These are phyloP conservation scores for Drosophila flavopinicola DNA, from an alignment of 2,888 invertebrate genomes.

Conservation along the genomic window DNA sequence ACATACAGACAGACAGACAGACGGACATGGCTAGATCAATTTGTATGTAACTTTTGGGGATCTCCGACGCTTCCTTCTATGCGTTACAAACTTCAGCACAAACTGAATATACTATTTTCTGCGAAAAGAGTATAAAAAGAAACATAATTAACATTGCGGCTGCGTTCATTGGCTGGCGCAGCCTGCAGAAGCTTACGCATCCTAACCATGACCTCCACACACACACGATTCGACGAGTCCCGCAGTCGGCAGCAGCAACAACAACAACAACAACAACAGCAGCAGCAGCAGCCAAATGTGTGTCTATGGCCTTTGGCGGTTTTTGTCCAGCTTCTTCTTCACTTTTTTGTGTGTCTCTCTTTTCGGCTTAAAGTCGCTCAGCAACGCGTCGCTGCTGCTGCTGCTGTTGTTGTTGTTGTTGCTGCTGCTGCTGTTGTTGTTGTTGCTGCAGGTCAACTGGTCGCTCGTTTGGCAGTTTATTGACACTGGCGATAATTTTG, in stretches of 20 bases:
- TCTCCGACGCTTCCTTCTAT: too few species aligned
- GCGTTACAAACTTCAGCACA: too few species aligned
- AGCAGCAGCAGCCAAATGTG: conserved; percentile 32
- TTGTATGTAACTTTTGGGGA: too few species aligned
- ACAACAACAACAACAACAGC: too few species aligned
- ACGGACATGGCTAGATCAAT: too few species aligned
- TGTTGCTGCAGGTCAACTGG: conserved; percentile 41
- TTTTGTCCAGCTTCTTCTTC: background rate
- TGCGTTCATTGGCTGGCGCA: conserved; percentile 60
- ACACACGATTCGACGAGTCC: conserved; percentile 2
- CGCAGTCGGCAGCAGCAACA: conserved; percentile 6
- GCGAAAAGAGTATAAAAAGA: too few species aligned
- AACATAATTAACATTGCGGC: too few species aligned
- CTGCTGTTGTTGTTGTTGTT: conserved; percentile 5
- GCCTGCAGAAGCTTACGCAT: conserved; percentile 32
- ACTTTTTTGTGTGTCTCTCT: background rate
- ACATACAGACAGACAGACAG: too few species aligned
- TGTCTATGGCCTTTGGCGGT: conserved; percentile 44
- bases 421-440: conserved; percentile 15
- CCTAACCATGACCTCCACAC: conserved; percentile 31
- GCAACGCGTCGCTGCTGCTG: background rate
- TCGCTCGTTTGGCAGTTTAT: conserved; percentile 57
- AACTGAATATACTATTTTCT: too few species aligned
- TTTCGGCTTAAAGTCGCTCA: conserved; percentile 33
- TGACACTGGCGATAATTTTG: conserved; percentile 67